phyloP scores from a whole-genome alignment of 1,140 invertebrate species.

The Macrocentrus cingulum region DNA sequence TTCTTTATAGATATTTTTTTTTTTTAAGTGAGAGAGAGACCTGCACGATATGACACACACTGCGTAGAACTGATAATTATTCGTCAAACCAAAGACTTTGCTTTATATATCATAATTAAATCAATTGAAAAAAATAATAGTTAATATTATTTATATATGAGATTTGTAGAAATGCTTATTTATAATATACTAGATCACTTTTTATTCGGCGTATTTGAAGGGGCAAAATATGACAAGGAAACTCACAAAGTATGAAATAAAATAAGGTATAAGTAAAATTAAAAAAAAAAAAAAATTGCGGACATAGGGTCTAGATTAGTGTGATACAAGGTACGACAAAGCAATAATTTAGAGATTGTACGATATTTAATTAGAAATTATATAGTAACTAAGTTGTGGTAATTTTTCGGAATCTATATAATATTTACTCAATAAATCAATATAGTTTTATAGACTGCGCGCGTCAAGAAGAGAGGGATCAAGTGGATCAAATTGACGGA shows the following conservation, averaged over 20 bases:
- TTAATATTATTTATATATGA: too few species aligned
- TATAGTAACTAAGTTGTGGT: conserved; percentile 49
- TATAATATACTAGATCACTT: too few species aligned
- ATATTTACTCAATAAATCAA: conserved; percentile 53
- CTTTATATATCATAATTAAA: too few species aligned
- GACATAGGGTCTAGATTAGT: conserved; percentile 54
- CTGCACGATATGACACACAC: too few species aligned
- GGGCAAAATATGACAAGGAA: conserved; percentile 23
- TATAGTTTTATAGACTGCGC: conserved; percentile 57
- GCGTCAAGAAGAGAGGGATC: conserved; percentile 21
- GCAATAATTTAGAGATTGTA: conserved; percentile 61
- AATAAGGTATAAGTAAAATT: conserved; percentile 13
- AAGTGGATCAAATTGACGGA: conserved; percentile 23
- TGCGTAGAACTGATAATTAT: too few species aligned
- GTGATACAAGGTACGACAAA: conserved; percentile 59
- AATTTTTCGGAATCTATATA: conserved; percentile 53
- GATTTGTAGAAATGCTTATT: too few species aligned
- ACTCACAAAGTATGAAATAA: conserved; percentile 15
- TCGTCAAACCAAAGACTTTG: too few species aligned
- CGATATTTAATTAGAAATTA: conserved; percentile 54
- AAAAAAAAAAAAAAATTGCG: conserved; percentile 21
- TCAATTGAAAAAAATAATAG: too few species aligned
- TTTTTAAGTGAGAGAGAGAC: too few species aligned
- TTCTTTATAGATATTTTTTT: too few species aligned
- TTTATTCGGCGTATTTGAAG: conserved; percentile 12